Percentiles rank a stretch among this genome's conserved stretches.
phyloP scores from a whole-genome alignment of 2,888 invertebrate species.

The Latrodectus hesperus region DNA sequence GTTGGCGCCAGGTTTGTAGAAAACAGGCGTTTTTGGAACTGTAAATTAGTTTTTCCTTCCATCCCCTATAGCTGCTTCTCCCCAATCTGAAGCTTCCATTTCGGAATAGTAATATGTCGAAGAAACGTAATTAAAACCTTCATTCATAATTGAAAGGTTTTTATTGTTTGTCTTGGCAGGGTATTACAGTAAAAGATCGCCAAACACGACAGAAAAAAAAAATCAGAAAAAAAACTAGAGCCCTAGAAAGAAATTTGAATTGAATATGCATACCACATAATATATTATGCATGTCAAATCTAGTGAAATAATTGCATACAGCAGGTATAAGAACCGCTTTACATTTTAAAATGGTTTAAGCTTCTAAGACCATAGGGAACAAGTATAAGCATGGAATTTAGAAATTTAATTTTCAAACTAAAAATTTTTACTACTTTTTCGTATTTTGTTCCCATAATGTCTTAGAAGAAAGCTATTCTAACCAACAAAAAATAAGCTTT shows the following conservation, averaged over 20 bases:
- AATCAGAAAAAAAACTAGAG: not conserved
- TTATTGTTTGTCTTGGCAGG: constrained; percentile 52
- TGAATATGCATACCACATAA: constrained; percentile 27
- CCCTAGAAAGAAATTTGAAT: too few relatives aligned
- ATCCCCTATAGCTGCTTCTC: constrained; percentile 12
- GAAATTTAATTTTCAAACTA: too few relatives aligned
- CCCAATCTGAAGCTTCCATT: constrained; percentile 13
- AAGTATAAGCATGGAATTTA: too few relatives aligned
- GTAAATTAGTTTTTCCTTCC: constrained; percentile 42
- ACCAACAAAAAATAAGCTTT: too few relatives aligned
- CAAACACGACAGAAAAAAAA: constrained; percentile 7
- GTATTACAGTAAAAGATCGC: constrained; percentile 17
- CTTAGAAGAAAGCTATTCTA: too few relatives aligned
- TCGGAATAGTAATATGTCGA: constrained; percentile 7
- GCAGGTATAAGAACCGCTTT: constrained; percentile 38
- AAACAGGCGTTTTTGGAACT: constrained; percentile 16
- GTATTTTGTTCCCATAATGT: too few relatives aligned
- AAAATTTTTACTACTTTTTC: too few relatives aligned
- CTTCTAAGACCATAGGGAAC: too few relatives aligned
- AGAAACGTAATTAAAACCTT: constrained; percentile 64
- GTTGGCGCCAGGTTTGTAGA: not conserved
- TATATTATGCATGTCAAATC: constrained; percentile 57
- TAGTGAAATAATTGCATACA: constrained; percentile 20
- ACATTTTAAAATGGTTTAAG: constrained; percentile 24
- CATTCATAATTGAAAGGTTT: constrained; percentile 64